phyloP scores from a whole-genome alignment of 2,113 vertebrate genomes.

The Synchiropus splendidus region DNA sequence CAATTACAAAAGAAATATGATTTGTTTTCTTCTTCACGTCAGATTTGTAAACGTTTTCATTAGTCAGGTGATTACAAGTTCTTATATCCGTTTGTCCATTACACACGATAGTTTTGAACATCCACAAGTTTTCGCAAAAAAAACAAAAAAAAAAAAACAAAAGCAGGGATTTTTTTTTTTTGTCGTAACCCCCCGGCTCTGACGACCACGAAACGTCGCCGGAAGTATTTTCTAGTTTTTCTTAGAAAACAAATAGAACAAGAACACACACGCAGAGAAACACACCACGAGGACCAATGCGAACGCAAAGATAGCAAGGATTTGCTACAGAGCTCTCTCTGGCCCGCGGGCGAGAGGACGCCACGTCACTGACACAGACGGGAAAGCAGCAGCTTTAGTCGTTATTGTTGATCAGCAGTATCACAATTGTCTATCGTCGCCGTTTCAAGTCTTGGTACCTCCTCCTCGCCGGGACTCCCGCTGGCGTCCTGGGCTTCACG shows the following conservation, averaged over 20 bases:
- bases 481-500: slow-evolving; percentile 30
- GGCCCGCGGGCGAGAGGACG: slow-evolving; percentile 59
- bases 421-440: slow-evolving; percentile 16
- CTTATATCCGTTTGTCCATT: slow-evolving; percentile 54
- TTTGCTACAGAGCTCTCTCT: slow-evolving; percentile 57
- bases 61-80: slow-evolving; percentile 57
- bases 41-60: slow-evolving; percentile 73
- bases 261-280: slow-evolving; percentile 32
- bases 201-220: slow-evolving; percentile 43
- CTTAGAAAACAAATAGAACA: slow-evolving; percentile 43
- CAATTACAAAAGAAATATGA: slow-evolving; percentile 63
- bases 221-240: slow-evolving; percentile 9
- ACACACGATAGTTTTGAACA: slow-evolving; percentile 55
- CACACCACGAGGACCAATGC: slow-evolving; percentile 70
- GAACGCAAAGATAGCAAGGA: slow-evolving; percentile 62
- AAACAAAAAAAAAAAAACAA: slow-evolving; percentile 8
- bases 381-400: slow-evolving; percentile 78
- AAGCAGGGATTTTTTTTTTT: slow-evolving; percentile 48
- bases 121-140: slow-evolving; percentile 62
- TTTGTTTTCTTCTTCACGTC: slow-evolving; percentile 60
- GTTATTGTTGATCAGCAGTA: slow-evolving; percentile 25
- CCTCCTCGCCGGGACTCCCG: slow-evolving; percentile 1
- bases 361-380: slow-evolving; percentile 80
- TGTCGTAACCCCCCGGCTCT: slow-evolving; percentile 19
- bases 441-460: slow-evolving; percentile 14